These are phyloP conservation scores for Anolis carolinensis DNA, from an alignment of 2,113 vertebrate genomes.

Conservation along the genomic window DNA sequence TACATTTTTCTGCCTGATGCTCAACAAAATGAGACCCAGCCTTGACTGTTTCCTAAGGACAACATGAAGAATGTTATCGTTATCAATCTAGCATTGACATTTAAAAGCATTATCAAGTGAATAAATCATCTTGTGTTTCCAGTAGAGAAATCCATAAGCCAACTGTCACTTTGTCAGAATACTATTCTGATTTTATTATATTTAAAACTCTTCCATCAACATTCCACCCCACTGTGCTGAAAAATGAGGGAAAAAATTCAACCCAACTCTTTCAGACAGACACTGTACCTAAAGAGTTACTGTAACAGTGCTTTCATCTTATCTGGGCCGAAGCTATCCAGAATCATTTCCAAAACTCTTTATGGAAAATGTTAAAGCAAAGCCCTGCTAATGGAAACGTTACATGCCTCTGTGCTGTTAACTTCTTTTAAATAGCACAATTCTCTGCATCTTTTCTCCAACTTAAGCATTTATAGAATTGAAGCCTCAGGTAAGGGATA, in stretches of 20 bases:
- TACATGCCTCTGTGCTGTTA: background rate
- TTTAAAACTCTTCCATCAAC: conserved; percentile 53
- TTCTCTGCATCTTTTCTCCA: background rate
- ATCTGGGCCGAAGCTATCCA: background rate
- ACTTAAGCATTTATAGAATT: background rate
- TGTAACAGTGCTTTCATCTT: background rate
- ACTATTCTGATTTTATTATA: conserved; percentile 51
- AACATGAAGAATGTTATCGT: conserved; percentile 75
- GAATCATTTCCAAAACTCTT: background rate
- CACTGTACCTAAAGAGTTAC: conserved; percentile 42
- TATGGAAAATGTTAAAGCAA: background rate
- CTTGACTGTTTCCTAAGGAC: conserved; percentile 65
- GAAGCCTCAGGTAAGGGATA: background rate
- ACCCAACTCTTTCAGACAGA: conserved; percentile 44
- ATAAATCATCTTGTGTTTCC: conserved; percentile 60
- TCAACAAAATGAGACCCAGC: conserved; percentile 42
- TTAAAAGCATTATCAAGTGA: conserved; percentile 69
- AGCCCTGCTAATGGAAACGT: background rate
- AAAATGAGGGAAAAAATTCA: conserved; percentile 41
- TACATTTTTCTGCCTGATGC: conserved; percentile 51
- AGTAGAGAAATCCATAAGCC: conserved; percentile 59
- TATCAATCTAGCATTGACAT: conserved; percentile 66
- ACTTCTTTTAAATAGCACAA: background rate
- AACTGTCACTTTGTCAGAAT: conserved; percentile 38
- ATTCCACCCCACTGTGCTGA: background rate